Base-by-base conservation (phyloP, 1,140 invertebrate genomes). In the Schmidtea mediterranea region DNA sequence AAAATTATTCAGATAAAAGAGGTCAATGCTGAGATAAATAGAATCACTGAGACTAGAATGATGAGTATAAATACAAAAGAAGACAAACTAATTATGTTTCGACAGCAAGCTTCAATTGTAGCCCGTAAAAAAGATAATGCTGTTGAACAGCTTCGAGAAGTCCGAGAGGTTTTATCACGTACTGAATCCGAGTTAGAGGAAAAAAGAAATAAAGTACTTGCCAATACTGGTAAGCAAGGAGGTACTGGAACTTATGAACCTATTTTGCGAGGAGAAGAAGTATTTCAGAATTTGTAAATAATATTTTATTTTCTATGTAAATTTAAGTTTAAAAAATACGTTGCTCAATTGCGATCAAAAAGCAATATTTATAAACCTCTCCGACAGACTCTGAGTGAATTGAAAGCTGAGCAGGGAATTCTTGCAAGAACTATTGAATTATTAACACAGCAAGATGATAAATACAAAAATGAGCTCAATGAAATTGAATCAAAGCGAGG, bases 31-130 rank as follows among this genome's bases (percentile, higher is more conserved):
- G 74, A 77, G 59, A 67, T 76, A 16, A 75, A 75, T 53, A 59
- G 68, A 43, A 55, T 72, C 38, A 62, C 68, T 40, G 69, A 71
- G 53, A 69, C 65, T 51, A 62, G 63, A 46, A 66, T 70, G 59
- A 56, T 61, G 36, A 63, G 56, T 51, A 58, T 60, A 13, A 64
- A 72, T 53, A 63, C 63, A 6, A 70, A 70, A 18, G 71, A 74
- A 54, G 79, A 82, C 59, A 79, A 80, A 62, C 69, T 81, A 49
- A 74, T 75, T 2, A 74, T 80, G 22, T 82, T 80, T 57, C 69
- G 79, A 36, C 79, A 84, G 57, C 80, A 83, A 66, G 78, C 79
- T 2, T 72, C 75, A 0, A 76, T 80, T 13, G 76, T 81, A 24
- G 70, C 72, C 15, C 71, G 77, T 21, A 79, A 80, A 58, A 82